Conservation (phyloP, 2,113 vertebrate genomes). For the Nanorana parkeri region DNA sequence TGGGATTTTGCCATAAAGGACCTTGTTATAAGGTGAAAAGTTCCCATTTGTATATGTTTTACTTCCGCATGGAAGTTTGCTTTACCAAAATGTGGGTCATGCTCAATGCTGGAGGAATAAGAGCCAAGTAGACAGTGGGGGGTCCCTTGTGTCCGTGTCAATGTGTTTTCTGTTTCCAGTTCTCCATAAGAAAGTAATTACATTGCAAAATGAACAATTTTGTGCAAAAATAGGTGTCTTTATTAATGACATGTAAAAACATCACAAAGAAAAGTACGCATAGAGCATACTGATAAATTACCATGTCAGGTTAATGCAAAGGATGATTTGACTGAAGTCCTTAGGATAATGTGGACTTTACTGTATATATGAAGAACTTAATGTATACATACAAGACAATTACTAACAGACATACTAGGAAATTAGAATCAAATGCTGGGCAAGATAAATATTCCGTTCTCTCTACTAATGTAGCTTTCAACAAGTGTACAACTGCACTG, state of each 20-base stretch:
- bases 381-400: background rate
- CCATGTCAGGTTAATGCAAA: background rate
- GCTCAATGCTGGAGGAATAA: too few species aligned
- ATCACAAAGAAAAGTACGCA: background rate
- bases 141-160: too few species aligned
- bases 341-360: background rate
- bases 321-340: slow-evolving; percentile 1
- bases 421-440: slow-evolving; percentile 31
- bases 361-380: background rate
- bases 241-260: background rate
- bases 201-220: background rate
- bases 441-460: background rate
- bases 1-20: too few species aligned
- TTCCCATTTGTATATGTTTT: too few species aligned
- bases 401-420: slow-evolving; percentile 8
- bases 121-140: too few species aligned
- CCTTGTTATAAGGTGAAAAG: too few species aligned
- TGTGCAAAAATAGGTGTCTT: background rate
- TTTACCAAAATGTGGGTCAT: too few species aligned
- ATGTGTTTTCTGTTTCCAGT: background rate
- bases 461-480: background rate
- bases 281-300: background rate
- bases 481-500: too few species aligned
- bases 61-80: too few species aligned
- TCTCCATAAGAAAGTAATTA: background rate